Evolutionary conservation across 2,888 invertebrate genomes (phyloP).

Genomic region (Hirtodrosophila histrioides): DNA sequence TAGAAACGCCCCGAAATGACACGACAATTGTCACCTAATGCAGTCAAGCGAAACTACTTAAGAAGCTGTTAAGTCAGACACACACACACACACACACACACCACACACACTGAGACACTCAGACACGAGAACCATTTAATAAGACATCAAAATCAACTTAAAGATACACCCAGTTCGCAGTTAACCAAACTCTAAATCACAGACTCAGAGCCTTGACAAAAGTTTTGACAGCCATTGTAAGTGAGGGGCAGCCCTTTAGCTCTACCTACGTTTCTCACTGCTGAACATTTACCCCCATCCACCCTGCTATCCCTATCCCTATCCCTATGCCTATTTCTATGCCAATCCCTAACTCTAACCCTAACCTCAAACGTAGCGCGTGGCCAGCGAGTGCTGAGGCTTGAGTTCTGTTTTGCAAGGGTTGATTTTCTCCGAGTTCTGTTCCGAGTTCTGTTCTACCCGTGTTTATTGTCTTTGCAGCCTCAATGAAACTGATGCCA

Average conservation of each 20-base stretch:
- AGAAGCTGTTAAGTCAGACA: constrained; percentile 63
- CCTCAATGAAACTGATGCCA: constrained; percentile 79
- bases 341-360: constrained; percentile 28
- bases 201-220: constrained; percentile 38
- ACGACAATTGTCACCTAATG: constrained; percentile 62
- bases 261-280: neutral
- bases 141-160: constrained; percentile 78
- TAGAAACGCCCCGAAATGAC: constrained; percentile 35
- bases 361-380: constrained; percentile 52
- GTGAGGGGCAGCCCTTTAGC: constrained; percentile 25
- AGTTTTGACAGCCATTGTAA: constrained; percentile 62
- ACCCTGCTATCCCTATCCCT: constrained; percentile 9
- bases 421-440: constrained; percentile 36
- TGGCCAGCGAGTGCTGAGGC: constrained; percentile 54
- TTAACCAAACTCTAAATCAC: constrained; percentile 29
- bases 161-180: constrained; percentile 34
- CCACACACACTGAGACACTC: constrained; percentile 37
- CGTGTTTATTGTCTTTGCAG: constrained; percentile 57
- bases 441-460: constrained; percentile 1
- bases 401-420: constrained; percentile 44
- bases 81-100: constrained; percentile 36
- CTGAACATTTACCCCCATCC: too few species aligned
- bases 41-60: constrained; percentile 61
- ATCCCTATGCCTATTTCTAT: constrained; percentile 14
- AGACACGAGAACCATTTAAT: constrained; percentile 49